Evolutionary conservation across 2,888 invertebrate species (phyloP).

Genomic region (Acronicta aceris): DNA sequence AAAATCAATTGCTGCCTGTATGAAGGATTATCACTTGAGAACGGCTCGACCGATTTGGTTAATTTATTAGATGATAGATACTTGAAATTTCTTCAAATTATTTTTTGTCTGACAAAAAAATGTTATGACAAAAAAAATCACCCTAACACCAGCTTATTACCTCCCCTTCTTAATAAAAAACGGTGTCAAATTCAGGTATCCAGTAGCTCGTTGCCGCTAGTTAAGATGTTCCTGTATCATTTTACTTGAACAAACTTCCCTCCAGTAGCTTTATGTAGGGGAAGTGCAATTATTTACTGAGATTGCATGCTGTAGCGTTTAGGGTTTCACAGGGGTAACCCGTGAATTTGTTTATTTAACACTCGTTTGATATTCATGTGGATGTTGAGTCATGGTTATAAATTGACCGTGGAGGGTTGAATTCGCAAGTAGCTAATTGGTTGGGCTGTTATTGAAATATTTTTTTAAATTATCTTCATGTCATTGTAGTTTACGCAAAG

Average conservation of each 20-base stretch:
- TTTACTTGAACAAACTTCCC: conserved; percentile 47
- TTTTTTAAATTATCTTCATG: too few relatives aligned
- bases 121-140: not conserved
- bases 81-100: too few relatives aligned
- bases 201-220: conserved; percentile 44
- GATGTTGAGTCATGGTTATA: conserved; percentile 37
- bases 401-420: conserved; percentile 21
- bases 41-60: too few relatives aligned
- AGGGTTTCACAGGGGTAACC: conserved; percentile 48
- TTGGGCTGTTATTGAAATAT: not conserved
- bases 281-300: conserved; percentile 65
- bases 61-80: too few relatives aligned
- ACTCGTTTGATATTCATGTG: conserved; percentile 42
- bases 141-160: not conserved
- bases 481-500: too few relatives aligned
- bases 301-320: conserved; percentile 57
- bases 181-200: conserved; percentile 43
- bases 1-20: too few relatives aligned
- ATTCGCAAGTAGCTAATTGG: conserved; percentile 19
- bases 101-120: too few relatives aligned
- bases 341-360: conserved; percentile 49
- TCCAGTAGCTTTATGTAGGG: conserved; percentile 51
- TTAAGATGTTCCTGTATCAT: conserved; percentile 50
- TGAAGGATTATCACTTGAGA: too few relatives aligned
- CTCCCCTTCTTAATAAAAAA: conserved; percentile 12